A percentile compares a stretch with the other conserved stretches of the same genome.
phyloP scores from a whole-genome alignment of 2,888 invertebrate genomes.

The Ichneumoninae sp. region DNA sequence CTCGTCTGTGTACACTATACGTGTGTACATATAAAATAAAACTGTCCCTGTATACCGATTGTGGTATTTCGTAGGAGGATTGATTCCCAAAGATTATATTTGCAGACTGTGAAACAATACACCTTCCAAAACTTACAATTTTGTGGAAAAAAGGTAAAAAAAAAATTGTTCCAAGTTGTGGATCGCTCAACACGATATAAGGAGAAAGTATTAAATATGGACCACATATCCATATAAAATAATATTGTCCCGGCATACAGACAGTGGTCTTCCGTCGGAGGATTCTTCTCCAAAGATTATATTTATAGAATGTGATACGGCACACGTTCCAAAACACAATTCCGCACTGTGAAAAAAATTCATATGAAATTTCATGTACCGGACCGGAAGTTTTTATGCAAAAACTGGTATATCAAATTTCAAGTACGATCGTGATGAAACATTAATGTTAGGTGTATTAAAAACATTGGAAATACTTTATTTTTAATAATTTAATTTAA shows the following conservation, averaged over 20 bases:
- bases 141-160: neutral
- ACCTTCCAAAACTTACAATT: neutral
- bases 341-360: no score
- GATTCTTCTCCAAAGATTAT: neutral
- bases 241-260: conserved; percentile 4
- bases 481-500: no score
- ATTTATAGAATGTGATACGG: neutral
- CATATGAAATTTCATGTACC: no score
- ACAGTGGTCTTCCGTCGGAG: neutral
- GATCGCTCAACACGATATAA: no score
- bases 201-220: no score
- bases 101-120: neutral
- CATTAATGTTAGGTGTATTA: no score
- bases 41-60: conserved; percentile 12
- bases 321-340: neutral
- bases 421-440: no score
- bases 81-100: neutral
- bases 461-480: no score
- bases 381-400: no score
- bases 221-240: conserved; percentile 1
- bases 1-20: conserved; percentile 22
- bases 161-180: no score
- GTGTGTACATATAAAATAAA: conserved; percentile 23
- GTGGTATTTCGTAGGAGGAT: neutral
- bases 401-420: no score